Evolutionary conservation across 2,113 vertebrate species (phyloP), one percentile per base, ranked within the genome.

Genomic region (Hemibagrus wyckioides): DNA sequence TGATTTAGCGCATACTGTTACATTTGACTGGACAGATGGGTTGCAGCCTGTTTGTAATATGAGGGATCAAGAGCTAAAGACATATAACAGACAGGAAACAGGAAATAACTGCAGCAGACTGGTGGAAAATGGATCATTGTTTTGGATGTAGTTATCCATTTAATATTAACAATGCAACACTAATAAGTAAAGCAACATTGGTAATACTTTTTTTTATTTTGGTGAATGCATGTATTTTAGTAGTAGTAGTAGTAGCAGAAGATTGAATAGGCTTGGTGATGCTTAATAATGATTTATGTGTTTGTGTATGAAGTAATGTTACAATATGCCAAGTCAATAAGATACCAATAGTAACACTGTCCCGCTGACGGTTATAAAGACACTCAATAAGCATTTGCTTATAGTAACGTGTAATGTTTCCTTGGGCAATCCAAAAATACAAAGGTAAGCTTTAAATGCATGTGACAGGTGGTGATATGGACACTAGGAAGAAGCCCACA

Each of bases 51-150:
- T 52, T 88, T 21, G 15, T 76, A 30, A 59, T 3, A 85, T 52
- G 30, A 41, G 54, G 69, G 57, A 39, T 59, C 52, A 33, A 81
- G 80, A 36, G 39, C 6, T 82, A 30, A 73, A 77, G 36, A 11
- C 10, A 85, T 4, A 48, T 39, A 50, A 56, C 33, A 82, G 83
- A 77, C 69, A 86, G 73, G 73, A 48, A 76, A 48, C 73, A 76
- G 41, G 41, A 15, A 48, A 61, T 61, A 83, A 30, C 56, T 82
- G n/a, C 71, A 54, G 67, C 13, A 44, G 80, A 76, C 23, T 33
- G 79, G 44, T 39, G 36, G 44, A 25, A 85, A 21, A 77, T 85
- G 57, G 69, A 69, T 15, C 23, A 84, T 65, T 85, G 73, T 59
- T n/a, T 77, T 63, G 73, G 17, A n/a, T 48, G 73, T 6, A 76